Conservation (phyloP, 2,113 vertebrate species). For the Malurus alboscapulatus region DNA sequence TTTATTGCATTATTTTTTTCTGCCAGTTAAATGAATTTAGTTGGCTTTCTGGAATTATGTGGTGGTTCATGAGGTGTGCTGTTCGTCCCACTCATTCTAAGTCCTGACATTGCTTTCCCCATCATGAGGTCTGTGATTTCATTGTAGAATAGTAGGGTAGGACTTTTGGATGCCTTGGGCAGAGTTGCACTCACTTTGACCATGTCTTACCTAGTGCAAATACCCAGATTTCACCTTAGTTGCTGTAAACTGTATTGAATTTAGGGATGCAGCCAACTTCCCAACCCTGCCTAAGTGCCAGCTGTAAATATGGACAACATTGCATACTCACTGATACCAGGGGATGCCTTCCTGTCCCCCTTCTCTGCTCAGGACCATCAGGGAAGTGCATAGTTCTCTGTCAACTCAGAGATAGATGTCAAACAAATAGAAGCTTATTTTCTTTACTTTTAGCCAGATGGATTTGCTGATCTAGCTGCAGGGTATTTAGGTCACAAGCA, state of each 20-base stretch:
- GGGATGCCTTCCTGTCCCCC: neutral
- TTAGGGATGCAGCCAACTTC: neutral
- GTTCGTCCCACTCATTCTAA: neutral
- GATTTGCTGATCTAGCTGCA: slow-evolving; percentile 25
- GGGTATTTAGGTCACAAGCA: slow-evolving; percentile 41
- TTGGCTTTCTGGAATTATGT: neutral
- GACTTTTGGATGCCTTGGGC: neutral
- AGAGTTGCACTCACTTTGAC: neutral
- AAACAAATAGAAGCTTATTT: neutral
- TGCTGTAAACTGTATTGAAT: neutral
- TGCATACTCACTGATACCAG: neutral
- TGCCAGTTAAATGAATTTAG: neutral
- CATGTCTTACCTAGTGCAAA: neutral
- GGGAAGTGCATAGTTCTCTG: neutral
- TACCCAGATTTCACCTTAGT: neutral
- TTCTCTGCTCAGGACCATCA: neutral
- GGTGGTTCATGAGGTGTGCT: neutral
- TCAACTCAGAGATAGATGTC: neutral
- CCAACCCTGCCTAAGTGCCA: neutral
- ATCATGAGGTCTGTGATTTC: neutral
- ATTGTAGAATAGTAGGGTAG: neutral
- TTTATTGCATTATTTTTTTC: neutral
- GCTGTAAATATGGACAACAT: neutral
- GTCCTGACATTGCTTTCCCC: neutral
- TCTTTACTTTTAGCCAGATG: neutral